phyloP scores from a whole-genome alignment of 2,797 vertebrate species.

The Naso thynnoides region DNA sequence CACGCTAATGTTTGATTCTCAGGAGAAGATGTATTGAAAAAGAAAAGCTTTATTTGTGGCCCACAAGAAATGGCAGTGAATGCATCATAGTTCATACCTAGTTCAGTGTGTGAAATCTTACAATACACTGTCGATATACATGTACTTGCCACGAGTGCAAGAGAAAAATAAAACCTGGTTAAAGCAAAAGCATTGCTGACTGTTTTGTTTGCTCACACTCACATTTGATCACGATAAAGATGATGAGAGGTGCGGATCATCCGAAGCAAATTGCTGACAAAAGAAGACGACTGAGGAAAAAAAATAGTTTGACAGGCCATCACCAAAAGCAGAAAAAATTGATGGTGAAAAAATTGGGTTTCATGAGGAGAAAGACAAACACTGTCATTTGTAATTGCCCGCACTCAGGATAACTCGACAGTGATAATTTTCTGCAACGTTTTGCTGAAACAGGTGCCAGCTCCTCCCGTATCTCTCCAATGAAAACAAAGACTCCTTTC shows the following conservation, averaged over 20 bases:
- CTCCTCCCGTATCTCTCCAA: constrained; percentile 68
- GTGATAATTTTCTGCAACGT: constrained; percentile 75
- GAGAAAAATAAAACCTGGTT: constrained; percentile 53
- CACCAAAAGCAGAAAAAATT: constrained; percentile 44
- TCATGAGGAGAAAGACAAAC: constrained; percentile 77
- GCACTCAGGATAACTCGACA: constrained; percentile 71
- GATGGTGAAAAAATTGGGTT: constrained; percentile 66
- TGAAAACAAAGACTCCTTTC: constrained; percentile 79
- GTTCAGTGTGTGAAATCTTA: constrained; percentile 20
- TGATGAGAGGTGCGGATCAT: constrained; percentile 64
- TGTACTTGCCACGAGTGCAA: constrained; percentile 16
- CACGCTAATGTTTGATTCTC: constrained; percentile 1
- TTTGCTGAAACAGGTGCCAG: constrained; percentile 82
- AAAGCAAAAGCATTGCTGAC: constrained; percentile 43
- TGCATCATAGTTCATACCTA: constrained; percentile 17
- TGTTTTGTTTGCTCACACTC: constrained; percentile 55
- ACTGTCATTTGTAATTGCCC: constrained; percentile 82
- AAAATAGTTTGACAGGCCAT: constrained; percentile 70
- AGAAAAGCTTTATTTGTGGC: constrained; percentile 15
- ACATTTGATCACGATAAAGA: constrained; percentile 62
- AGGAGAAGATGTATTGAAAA: constrained; percentile 16
- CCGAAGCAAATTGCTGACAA: constrained; percentile 58
- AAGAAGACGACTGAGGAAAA: constrained; percentile 27
- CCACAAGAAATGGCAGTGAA: constrained; percentile 25
- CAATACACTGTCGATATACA: constrained; percentile 9